Evolutionary conservation across 2,888 invertebrate species (phyloP), one percentile per base, ranked within the genome.

Genomic region (Mythimna loreyi): DNA sequence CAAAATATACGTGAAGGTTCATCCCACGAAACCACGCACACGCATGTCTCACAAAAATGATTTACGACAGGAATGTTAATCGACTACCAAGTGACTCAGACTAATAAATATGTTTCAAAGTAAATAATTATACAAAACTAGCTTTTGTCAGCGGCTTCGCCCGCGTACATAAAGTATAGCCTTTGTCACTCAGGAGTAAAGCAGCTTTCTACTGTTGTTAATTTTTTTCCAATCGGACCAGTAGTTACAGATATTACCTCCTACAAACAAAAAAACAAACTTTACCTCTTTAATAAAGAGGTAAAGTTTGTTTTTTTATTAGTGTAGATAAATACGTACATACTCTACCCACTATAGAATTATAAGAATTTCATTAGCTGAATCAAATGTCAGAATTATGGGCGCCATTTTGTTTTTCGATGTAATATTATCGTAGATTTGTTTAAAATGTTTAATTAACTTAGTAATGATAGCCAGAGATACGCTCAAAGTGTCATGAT

Each of bases 61-160:
- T 78, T 78, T 63, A 78, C 43, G 36, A 0, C 7, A 8, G n/a
- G 63, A 72, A 72, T 69, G 59, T 58, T 71, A 62, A 77, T 74
- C 57, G 72, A 62, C 43, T 49, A 55, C 33, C 43, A 1, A 33
- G 49, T 59, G 74, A 72, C 11, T 74, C 72, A 74, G 49, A 9
- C 23, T 30, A 56, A 55, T 58, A 77, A 52, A 76, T 58, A 30
- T 63, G 47, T 57, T 43, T 49, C 49, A 57, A 49, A 45, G 47
- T 58, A 56, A 57, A 72, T 50, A 47, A 68, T 68, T 45, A 75
- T 50, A 28, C 19, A 30, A 0, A 9, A n/a, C 33, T 33, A 33
- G 33, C 6, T 4, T 6, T 7, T 4, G 7, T 1, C 33, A 33
- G 4, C 8, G 33, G 33, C 8, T 33, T 5, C 33, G 8, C 33